Evolutionary conservation across 2,113 vertebrate genomes (phyloP).

Genomic region (Charadrius vociferus): DNA sequence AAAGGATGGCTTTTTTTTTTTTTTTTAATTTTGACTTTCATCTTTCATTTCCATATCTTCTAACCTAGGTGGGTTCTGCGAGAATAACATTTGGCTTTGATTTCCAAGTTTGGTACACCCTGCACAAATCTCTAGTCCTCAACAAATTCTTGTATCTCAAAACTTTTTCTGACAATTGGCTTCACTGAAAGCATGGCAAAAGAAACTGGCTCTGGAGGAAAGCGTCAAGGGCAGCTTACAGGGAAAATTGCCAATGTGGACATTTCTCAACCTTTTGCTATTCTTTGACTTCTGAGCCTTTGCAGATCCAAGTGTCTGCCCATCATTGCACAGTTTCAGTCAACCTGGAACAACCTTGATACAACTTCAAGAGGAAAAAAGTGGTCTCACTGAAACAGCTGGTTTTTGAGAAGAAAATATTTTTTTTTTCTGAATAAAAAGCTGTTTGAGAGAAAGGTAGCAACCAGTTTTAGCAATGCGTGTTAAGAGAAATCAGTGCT

Average conservation of each 20-base stretch:
- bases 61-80: neutral
- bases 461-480: neutral
- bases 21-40: neutral
- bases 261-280: neutral
- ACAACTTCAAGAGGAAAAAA: neutral
- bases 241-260: neutral
- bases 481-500: neutral
- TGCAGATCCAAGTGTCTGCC: neutral
- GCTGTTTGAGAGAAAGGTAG: neutral
- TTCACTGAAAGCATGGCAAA: neutral
- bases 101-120: neutral
- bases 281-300: neutral
- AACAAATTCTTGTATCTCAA: neutral
- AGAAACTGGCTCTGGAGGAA: neutral
- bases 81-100: neutral
- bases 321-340: neutral
- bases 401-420: neutral
- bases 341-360: neutral
- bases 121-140: neutral
- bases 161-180: neutral
- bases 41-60: neutral
- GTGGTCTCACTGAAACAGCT: neutral
- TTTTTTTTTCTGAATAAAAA: neutral
- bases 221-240: neutral
- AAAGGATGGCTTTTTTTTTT: neutral